Conservation (phyloP, 2,888 invertebrate species). For the Oligia latruncula region DNA sequence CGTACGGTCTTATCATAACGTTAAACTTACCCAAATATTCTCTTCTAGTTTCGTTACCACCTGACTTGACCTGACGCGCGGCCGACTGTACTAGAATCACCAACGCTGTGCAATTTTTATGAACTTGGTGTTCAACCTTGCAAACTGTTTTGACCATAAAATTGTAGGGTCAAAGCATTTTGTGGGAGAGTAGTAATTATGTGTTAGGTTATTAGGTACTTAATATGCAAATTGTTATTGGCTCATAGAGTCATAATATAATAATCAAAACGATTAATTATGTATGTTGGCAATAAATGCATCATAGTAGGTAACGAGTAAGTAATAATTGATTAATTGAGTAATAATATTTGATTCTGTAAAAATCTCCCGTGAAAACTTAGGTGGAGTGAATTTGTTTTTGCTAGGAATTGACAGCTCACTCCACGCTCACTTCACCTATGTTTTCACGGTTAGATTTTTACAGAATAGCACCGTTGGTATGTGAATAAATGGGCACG, state of each 20-base stretch:
- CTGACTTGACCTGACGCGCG: neutral
- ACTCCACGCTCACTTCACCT: too few species aligned
- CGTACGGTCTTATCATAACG: neutral
- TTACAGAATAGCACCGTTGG: too few species aligned
- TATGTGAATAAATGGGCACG: neutral
- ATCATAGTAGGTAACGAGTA: neutral
- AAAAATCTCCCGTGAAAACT: too few species aligned
- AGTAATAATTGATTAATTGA: neutral
- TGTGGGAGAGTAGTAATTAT: slow-evolving; percentile 32
- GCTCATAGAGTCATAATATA: neutral
- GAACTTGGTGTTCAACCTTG: slow-evolving; percentile 55
- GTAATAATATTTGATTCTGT: too few species aligned
- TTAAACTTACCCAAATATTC: neutral
- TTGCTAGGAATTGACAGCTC: too few species aligned
- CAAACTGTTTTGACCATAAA: slow-evolving; percentile 40
- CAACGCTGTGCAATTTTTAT: slow-evolving; percentile 48
- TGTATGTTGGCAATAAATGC: slow-evolving; percentile 8
- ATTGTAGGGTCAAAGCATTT: slow-evolving; percentile 32
- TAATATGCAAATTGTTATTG: slow-evolving; percentile 23
- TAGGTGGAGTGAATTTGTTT: too few species aligned
- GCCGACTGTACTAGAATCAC: neutral
- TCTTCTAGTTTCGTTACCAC: neutral
- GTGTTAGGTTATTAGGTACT: neutral
- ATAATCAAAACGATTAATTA: slow-evolving; percentile 28
- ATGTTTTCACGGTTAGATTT: too few species aligned